Percentiles rank a stretch among this genome's conserved stretches.
These are phyloP conservation scores for Molanna angustata DNA, from an alignment of 2,888 invertebrate genomes.

Conservation along the genomic window DNA sequence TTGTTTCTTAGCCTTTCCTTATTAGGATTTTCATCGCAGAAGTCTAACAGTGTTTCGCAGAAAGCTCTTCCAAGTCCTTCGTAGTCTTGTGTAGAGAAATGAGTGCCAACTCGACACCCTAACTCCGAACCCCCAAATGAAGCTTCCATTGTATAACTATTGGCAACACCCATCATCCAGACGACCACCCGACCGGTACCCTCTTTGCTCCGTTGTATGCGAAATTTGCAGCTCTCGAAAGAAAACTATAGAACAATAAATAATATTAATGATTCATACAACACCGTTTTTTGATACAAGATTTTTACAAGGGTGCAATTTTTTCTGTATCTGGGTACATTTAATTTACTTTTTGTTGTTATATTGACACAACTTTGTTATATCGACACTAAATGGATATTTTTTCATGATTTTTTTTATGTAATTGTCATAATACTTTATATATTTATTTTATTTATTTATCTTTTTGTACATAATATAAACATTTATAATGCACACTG, in stretches of 20 bases:
- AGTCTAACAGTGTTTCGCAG: conserved; percentile 90
- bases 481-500: too few species aligned
- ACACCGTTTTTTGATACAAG: too few species aligned
- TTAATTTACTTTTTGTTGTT: too few species aligned
- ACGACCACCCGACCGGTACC: conserved; percentile 93
- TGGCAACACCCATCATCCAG: conserved; percentile 92
- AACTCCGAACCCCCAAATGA: conserved; percentile 89
- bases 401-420: too few species aligned
- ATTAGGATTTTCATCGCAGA: conserved; percentile 81
- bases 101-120: conserved; percentile 77
- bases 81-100: conserved; percentile 71
- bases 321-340: too few species aligned
- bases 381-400: too few species aligned
- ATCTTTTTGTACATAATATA: too few species aligned
- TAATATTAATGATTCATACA: too few species aligned
- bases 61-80: conserved; percentile 81
- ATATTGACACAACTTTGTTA: too few species aligned
- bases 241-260: conserved; percentile 80
- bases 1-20: conserved; percentile 79
- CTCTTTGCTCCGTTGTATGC: conserved; percentile 90
- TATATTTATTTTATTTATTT: too few species aligned
- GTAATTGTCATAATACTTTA: too few species aligned
- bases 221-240: conserved; percentile 91
- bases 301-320: too few species aligned
- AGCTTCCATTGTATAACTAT: conserved; percentile 94